Conservation (phyloP, 2,113 vertebrate genomes). For the Pygoscelis antarcticus region DNA sequence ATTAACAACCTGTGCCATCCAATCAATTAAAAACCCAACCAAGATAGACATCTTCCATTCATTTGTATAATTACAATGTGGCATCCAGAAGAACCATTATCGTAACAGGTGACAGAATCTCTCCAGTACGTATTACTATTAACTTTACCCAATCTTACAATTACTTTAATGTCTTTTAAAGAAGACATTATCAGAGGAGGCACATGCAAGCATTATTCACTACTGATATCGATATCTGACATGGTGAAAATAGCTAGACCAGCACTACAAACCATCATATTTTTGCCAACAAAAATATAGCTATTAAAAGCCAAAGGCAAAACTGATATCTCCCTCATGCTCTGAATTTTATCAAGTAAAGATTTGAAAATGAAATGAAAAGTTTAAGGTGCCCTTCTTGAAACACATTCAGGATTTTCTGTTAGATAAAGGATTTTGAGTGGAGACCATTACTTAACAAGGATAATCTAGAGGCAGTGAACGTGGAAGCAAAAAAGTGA, state of each 20-base stretch:
- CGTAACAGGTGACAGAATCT: background rate
- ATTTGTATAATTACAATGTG: background rate
- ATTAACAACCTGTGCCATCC: background rate
- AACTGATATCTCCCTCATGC: background rate
- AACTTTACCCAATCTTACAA: background rate
- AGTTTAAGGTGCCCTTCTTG: background rate
- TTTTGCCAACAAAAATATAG: background rate
- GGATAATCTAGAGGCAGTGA: background rate
- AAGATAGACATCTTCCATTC: background rate
- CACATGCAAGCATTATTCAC: background rate
- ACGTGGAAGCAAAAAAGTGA: background rate
- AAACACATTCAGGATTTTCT: background rate
- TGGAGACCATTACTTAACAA: background rate
- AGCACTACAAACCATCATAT: background rate
- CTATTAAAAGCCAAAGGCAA: background rate
- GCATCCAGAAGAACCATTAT: background rate
- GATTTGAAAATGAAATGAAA: background rate
- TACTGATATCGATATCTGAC: background rate
- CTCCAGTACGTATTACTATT: background rate
- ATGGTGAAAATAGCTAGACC: background rate
- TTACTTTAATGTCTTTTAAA: background rate
- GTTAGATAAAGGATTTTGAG: background rate
- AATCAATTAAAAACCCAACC: conserved; percentile 5
- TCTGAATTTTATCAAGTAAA: background rate
- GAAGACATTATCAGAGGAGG: background rate